Conservation (phyloP, 2,113 vertebrate genomes). For the Hippocampus guttulatus region DNA sequence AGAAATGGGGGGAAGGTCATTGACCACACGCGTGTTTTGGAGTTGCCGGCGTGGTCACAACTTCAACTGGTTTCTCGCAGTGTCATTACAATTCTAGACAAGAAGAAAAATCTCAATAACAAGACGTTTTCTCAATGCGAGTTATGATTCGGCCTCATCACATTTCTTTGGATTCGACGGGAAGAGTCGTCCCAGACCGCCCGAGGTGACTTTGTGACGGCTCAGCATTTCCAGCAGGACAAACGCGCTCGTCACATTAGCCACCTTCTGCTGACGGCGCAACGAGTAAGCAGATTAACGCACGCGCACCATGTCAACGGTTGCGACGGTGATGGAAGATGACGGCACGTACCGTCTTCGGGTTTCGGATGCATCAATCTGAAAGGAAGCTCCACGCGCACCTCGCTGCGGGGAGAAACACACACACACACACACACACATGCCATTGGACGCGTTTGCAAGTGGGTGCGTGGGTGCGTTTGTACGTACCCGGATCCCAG, state of each 20-base stretch:
- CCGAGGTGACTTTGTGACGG: not conserved
- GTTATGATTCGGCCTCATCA: not conserved
- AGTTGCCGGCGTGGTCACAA: too few species aligned
- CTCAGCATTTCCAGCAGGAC: not conserved
- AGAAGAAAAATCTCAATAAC: too few species aligned
- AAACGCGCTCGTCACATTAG: too few species aligned
- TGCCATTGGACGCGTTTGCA: not conserved
- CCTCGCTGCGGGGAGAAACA: constrained; percentile 73
- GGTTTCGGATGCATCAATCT: constrained; percentile 88
- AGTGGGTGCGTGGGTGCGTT: not conserved
- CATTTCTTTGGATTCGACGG: not conserved
- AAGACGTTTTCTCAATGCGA: too few species aligned
- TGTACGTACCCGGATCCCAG: constrained; percentile 46
- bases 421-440: not conserved
- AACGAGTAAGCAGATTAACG: not conserved
- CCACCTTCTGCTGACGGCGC: not conserved
- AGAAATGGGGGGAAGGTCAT: too few species aligned
- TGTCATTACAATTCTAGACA: too few species aligned
- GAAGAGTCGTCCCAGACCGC: too few species aligned
- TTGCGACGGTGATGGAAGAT: not conserved
- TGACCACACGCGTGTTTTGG: too few species aligned
- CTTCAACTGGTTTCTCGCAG: too few species aligned
- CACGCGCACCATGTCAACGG: not conserved
- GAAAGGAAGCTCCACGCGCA: constrained; percentile 85
- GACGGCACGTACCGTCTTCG: constrained; percentile 53